Base-by-base conservation (phyloP, 2,888 invertebrate species). In the Ellobium chinense region DNA sequence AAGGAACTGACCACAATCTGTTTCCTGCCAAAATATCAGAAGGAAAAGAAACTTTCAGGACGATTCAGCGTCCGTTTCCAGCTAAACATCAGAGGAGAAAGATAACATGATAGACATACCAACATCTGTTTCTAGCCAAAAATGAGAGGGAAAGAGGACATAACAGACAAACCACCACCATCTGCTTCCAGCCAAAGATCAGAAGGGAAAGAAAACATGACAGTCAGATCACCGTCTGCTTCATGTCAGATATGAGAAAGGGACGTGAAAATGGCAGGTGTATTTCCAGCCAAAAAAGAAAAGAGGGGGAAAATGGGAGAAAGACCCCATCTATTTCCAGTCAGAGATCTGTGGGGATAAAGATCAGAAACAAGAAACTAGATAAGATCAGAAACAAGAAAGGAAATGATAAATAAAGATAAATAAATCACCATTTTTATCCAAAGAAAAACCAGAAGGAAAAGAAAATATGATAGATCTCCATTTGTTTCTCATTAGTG, bases 91-190 rank as follows among this genome's bases (percentile, higher is more conserved):
- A 29, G 46, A 46, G 46, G 46, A 12, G 46, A 46, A 46, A 46
- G 46, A 7, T 18, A 46, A 46, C 7, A 18, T 46, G 7, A 18
- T 12, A 46, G 46, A 46, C 9, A 46, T 7, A 46, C 46, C 46
- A 12, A 7, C 46, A 18, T 46, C 46, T 12, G 46, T 46, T 46
- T 7, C 9, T 12, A 46, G 46, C 18, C 46, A 46, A 46, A 46
- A 18, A 18, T 46, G 24, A 39, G 63, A 27, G 63, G 29, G 37
- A 68, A 69, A 58, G 56, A 29, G 58, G 69, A 72, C n/a, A 46
- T 62, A 18, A 72, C 9, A 46, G 62, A 72, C 46, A 78, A 70
- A n/a, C n/a, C n/a, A 24, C 46, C 70, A 24, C 46, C 46, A 46
- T 46, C 46, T 12, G 46, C 46, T 46, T 7, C 9, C 7, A 46